Evolutionary conservation across 2,113 vertebrate genomes (phyloP), one percentile per base, ranked within the genome.

Genomic region (Laticauda colubrina): DNA sequence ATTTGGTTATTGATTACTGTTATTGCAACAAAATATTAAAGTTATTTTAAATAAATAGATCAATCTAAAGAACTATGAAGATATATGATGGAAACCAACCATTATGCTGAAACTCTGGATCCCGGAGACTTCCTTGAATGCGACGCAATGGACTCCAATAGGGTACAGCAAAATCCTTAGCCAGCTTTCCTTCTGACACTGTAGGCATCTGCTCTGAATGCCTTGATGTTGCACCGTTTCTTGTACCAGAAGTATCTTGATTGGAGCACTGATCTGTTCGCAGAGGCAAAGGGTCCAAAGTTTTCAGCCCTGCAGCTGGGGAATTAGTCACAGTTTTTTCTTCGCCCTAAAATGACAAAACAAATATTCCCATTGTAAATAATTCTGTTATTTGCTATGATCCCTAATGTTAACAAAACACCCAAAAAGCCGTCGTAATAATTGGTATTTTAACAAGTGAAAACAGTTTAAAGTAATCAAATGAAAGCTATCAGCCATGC

Each of bases 31-130:
- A 54, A n/a, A 88, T 4, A 89, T 20, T 59, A 61, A 61, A 26
- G 5, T 61, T 23, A 15, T 89, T 14, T 59, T 45, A 45, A 89
- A 48, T 15, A 85, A 15, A 11, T 51, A 15, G 48, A 48, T 51
- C 45, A 92, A 57, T 85, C 45, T 51, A 24, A 51, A 57, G 11
- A 21, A 81, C 20, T 81, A 24, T 12, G 15, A 88, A 55, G 11
- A 18, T 6, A 0, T 43, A 88, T 81, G 24, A 26, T 90, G 56
- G 23, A 64, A 61, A 90, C 92, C 56, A 95, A 99, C 98, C 97
- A 89, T 98, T 98, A 96, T 99, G 98, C 94, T 98, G 98, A 96
- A 99, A 99, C 94, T 99, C 98, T 59, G 98, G 97, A 95, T 98
- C 95, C 93, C 98, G 98, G 34, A 98, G 97, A 45, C 95, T 96